A percentile compares a stretch with the other conserved stretches of the same genome.
These are phyloP conservation scores for Zaprionus vittiger DNA, from an alignment of 1,140 invertebrate species.

Conservation along the genomic window DNA sequence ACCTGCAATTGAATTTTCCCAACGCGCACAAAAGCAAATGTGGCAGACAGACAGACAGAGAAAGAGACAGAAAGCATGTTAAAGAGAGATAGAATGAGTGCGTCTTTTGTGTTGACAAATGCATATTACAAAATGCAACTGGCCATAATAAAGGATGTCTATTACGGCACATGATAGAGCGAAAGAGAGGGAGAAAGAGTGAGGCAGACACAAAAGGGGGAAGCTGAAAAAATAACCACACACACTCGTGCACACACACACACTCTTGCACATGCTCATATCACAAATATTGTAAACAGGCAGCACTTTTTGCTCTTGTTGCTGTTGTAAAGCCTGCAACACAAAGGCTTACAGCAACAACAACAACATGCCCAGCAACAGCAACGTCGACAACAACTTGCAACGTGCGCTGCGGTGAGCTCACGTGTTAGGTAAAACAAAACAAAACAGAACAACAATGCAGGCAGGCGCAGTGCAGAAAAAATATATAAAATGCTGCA, in stretches of 20 bases:
- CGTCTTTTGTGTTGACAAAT: slow-evolving; percentile 67
- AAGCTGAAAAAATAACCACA: slow-evolving; percentile 13
- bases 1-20: slow-evolving; percentile 32
- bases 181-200: slow-evolving; percentile 15
- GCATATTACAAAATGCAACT: slow-evolving; percentile 71
- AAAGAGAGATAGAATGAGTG: slow-evolving; percentile 3
- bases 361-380: slow-evolving; percentile 38
- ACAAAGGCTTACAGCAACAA: slow-evolving; percentile 65
- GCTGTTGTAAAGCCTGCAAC: slow-evolving; percentile 49
- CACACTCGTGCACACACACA: neutral
- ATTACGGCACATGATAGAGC: slow-evolving; percentile 52
- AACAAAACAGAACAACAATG: slow-evolving; percentile 61
- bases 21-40: slow-evolving; percentile 12
- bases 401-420: slow-evolving; percentile 69
- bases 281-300: slow-evolving; percentile 71
- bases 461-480: slow-evolving; percentile 70
- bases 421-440: slow-evolving; percentile 70
- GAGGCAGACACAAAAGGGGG: slow-evolving; percentile 6
- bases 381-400: slow-evolving; percentile 49
- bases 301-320: slow-evolving; percentile 65
- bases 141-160: slow-evolving; percentile 65
- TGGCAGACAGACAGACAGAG: neutral
- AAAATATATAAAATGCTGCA: slow-evolving; percentile 48
- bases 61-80: neutral
- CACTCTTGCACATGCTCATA: slow-evolving; percentile 45